phyloP scores from a whole-genome alignment of 1,140 invertebrate species.

The Luehdorfia chinensis region DNA sequence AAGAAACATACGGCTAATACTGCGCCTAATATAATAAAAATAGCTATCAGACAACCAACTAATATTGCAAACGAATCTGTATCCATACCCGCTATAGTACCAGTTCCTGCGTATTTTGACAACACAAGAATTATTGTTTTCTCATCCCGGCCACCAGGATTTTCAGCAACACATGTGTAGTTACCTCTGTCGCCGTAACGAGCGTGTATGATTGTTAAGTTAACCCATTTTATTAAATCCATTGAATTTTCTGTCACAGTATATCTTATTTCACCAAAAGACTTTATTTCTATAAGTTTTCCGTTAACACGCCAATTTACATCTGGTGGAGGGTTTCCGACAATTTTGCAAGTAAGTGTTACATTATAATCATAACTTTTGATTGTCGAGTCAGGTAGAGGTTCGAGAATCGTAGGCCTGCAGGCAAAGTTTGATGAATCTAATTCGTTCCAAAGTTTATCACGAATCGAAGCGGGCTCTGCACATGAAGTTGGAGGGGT shows the following conservation, averaged over 20 bases:
- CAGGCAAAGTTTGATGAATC: constrained; percentile 89
- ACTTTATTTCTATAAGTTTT: constrained; percentile 78
- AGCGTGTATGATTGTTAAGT: constrained; percentile 86
- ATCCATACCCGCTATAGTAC: constrained; percentile 61
- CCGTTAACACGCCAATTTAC: constrained; percentile 85
- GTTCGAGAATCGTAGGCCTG: constrained; percentile 83
- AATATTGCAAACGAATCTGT: constrained; percentile 74
- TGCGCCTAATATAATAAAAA: constrained; percentile 79
- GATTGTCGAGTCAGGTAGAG: constrained; percentile 73
- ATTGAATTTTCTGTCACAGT: constrained; percentile 67
- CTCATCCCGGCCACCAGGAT: constrained; percentile 89
- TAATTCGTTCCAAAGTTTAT: constrained; percentile 85
- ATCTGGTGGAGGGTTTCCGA: constrained; percentile 86
- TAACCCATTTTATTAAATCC: constrained; percentile 82
- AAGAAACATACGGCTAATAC: constrained; percentile 81
- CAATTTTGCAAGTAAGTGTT: constrained; percentile 87
- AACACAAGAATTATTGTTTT: constrained; percentile 83
- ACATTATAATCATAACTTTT: constrained; percentile 83
- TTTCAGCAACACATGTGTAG: constrained; percentile 91
- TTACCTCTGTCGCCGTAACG: constrained; percentile 88
- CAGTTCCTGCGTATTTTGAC: constrained; percentile 66
- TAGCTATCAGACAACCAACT: constrained; percentile 70
- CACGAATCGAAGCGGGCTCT: constrained; percentile 81
- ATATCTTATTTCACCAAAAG: constrained; percentile 76
- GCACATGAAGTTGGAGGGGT: constrained; percentile 84